A percentile compares a stretch with the other conserved stretches of the same genome.
Conservation (phyloP, 2,888 invertebrate genomes). For the Trichopoda pennipes region DNA sequence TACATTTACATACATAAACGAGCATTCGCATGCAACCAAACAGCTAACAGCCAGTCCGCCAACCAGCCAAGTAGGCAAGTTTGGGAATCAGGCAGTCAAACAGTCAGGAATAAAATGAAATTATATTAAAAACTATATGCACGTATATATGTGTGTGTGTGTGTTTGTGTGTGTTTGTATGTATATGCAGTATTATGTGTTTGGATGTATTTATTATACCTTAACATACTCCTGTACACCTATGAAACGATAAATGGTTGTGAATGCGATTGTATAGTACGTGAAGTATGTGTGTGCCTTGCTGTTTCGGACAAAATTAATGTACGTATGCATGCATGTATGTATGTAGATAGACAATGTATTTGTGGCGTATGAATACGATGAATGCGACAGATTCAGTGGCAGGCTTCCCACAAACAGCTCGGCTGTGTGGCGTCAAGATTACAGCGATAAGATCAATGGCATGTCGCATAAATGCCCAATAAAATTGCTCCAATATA, state of each 20-base stretch:
- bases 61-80: slow-evolving; percentile 40
- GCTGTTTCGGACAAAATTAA: slow-evolving; percentile 25
- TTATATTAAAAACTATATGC: slow-evolving; percentile 40
- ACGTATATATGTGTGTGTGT: not conserved
- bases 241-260: slow-evolving; percentile 46
- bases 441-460: slow-evolving; percentile 79
- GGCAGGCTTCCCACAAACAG: slow-evolving; percentile 68
- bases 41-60: slow-evolving; percentile 19
- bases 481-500: slow-evolving; percentile 76
- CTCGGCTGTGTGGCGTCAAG: slow-evolving; percentile 79
- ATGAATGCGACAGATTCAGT: slow-evolving; percentile 68
- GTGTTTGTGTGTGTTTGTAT: not conserved
- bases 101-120: slow-evolving; percentile 59
- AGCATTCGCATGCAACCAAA: slow-evolving; percentile 54
- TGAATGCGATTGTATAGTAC: slow-evolving; percentile 19
- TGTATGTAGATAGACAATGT: slow-evolving; percentile 32
- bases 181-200: not conserved
- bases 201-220: slow-evolving; percentile 24
- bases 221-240: slow-evolving; percentile 53
- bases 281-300: slow-evolving; percentile 15
- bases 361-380: slow-evolving; percentile 67
- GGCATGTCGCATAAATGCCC: slow-evolving; percentile 78
- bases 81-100: slow-evolving; percentile 48
- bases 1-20: slow-evolving; percentile 6
- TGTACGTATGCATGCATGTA: slow-evolving; percentile 16